Base-by-base conservation (phyloP, 1,140 invertebrate genomes). In the Gonioctena quinquepunctata region DNA sequence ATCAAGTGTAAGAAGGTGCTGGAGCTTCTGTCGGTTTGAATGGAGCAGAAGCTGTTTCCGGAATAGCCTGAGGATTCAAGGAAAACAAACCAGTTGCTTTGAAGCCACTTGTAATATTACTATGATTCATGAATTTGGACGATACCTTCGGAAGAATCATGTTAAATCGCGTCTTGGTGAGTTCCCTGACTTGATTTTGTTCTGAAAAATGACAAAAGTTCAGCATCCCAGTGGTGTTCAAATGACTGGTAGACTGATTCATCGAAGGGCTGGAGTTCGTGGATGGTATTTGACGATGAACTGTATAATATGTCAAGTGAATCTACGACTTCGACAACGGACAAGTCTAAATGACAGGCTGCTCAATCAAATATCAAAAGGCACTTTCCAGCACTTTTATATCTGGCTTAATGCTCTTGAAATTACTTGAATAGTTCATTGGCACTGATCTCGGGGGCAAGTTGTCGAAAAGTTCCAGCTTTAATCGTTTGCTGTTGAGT, bases 21-120 rank as follows among this genome's bases (percentile, higher is more conserved):
- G 57, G 21, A 4, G 19, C 19, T 48, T 42, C 16, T 21, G 61
- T 21, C 28, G 48, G 28, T 21, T 11, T 21, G 48, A 13, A 64
- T n/a, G 61, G 27, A 23, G 27, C 61, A 50, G 48, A 50, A 8
- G 61, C 61, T 13, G 33, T 64, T 64, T 64, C 61, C 16, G 42
- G 33, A 42, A 64, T 42, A 19, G 21, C 61, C 7, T 50, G 18
- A 4, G 27, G 61, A 64, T 64, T 64, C 11, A 64, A 48, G 2
- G 27, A 28, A 50, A 16, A 48, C 25, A 64, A 21, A 64, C 61
- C 27, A 21, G 33, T 64, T 6, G 61, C 61, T 48, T n/a, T 18
- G n/a, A 64, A 48, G 22, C 95, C 73, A 98, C 96, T 86, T 97
- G 94, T 70, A 57, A 70, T 56, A 59, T 64, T 70, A 21, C 22